Percentiles rank a stretch among this genome's conserved stretches.
These are phyloP conservation scores for Rana temporaria DNA, from an alignment of 2,113 vertebrate species.

Conservation along the genomic window DNA sequence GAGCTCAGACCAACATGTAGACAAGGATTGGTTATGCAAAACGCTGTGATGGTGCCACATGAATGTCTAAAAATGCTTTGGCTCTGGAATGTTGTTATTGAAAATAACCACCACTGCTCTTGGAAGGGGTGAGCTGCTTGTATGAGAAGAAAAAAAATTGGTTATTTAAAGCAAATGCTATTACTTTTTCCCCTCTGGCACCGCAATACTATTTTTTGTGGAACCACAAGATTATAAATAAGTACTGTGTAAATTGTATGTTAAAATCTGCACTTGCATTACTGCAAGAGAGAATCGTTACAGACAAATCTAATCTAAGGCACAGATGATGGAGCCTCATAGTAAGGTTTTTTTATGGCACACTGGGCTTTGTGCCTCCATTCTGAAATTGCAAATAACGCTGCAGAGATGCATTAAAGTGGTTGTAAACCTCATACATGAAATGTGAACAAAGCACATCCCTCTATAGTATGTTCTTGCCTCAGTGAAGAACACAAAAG, in stretches of 20 bases:
- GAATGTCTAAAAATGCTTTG: constrained; percentile 31
- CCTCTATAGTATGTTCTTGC: too few species aligned
- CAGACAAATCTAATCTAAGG: not conserved
- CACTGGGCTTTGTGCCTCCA: too few species aligned
- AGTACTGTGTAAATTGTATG: constrained; percentile 31
- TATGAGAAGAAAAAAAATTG: constrained; percentile 3
- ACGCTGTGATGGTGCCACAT: constrained; percentile 43
- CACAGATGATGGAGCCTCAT: too few species aligned
- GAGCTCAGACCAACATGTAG: constrained; percentile 1
- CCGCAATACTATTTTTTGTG: constrained; percentile 1
- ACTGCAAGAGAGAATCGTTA: not conserved
- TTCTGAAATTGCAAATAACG: too few species aligned
- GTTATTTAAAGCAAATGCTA: constrained; percentile 42
- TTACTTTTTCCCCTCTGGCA: constrained; percentile 41
- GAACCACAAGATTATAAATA: constrained; percentile 44
- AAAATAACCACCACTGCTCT: constrained; percentile 41
- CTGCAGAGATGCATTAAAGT: too few species aligned
- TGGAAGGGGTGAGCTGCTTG: not conserved
- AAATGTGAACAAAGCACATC: too few species aligned
- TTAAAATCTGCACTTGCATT: constrained; percentile 13
- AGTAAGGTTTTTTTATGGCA: too few species aligned
- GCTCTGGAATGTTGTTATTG: constrained; percentile 30
- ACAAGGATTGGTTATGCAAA: constrained; percentile 30
- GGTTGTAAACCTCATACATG: too few species aligned
- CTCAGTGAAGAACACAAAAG: too few species aligned